Evolutionary conservation across 2,797 vertebrate species (phyloP), one percentile per base, ranked within the genome.

Genomic region (Saguinus oedipus): DNA sequence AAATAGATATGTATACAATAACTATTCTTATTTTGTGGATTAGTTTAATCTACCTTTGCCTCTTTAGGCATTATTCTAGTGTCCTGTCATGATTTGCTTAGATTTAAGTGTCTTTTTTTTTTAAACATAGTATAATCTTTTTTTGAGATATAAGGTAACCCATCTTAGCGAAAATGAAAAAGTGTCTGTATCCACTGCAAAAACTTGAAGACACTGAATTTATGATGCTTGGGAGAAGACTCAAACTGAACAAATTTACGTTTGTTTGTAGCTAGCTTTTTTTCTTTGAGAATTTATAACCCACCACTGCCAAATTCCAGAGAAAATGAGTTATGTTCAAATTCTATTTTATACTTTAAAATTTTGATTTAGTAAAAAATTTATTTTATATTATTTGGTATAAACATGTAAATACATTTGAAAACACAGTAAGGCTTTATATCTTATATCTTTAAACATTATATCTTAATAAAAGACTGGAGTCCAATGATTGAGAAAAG

Each of bases 281-380:
- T 42, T 61, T 8, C 5, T 88, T 61, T 84, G 84, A 95, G 24
- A 95, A 93, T 94, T 96, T 97, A 92, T 81, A 85, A n/a, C n/a
- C 8, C 1, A 87, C 13, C 9, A 92, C 8, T 13, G 84, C 44
- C 39, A 55, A 48, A 84, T 68, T 94, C 30, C 64, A 87, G 42
- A 91, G 68, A 80, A 55, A 59, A 44, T 79, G 48, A 93, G 3
- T 8, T 24, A 70, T 64, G 27, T 92, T 92, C 33, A 76, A 30
- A 44, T 94, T 39, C 83, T 87, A 84, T 72, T 72, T 70, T n/a
- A 14, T 30, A 53, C 22, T 80, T 89, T 42, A 86, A 83, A 86
- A n/a, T 61, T 78, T 48, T 55, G 27, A 33, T 61, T 88, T 83
- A 42, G 50, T 91, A 27, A 11, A 80, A 91, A 70, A 44, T 39